A percentile compares a stretch with the other conserved stretches of the same genome.
Evolutionary conservation across 1,140 invertebrate genomes (phyloP).

Genomic region (Aradophagus sp.): DNA sequence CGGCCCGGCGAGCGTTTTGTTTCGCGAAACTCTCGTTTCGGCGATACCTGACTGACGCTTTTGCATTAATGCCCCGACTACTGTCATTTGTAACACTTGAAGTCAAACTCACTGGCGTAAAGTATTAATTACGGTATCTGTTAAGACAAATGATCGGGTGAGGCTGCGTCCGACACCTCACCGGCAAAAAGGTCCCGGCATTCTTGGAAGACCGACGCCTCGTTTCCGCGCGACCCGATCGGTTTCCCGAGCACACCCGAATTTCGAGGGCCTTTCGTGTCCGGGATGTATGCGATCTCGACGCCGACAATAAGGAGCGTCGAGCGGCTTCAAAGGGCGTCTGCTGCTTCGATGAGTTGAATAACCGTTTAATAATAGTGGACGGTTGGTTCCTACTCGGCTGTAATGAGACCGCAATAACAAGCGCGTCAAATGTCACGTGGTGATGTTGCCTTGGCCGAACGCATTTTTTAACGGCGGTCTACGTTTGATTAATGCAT

Average conservation of each 20-base stretch:
- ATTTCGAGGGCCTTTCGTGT: too few species aligned
- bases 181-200: constrained; percentile 18
- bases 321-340: too few species aligned
- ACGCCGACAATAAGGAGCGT: too few species aligned
- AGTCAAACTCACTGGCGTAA: constrained; percentile 30
- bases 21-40: constrained; percentile 50
- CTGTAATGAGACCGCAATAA: not conserved
- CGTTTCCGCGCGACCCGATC: constrained; percentile 4
- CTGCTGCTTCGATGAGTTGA: constrained; percentile 24
- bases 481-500: too few species aligned
- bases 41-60: constrained; percentile 50
- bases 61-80: constrained; percentile 52
- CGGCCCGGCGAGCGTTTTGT: constrained; percentile 50
- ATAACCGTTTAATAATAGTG: constrained; percentile 23
- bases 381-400: constrained; percentile 1
- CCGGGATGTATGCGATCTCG: too few species aligned
- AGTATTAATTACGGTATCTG: constrained; percentile 55
- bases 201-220: constrained; percentile 21
- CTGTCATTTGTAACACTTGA: constrained; percentile 53
- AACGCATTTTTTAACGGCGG: too few species aligned
- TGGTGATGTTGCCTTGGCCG: too few species aligned
- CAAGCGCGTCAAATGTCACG: too few species aligned
- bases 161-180: constrained; percentile 39
- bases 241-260: too few species aligned
- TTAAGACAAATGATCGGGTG: constrained; percentile 54